Evolutionary conservation across 2,797 vertebrate species (phyloP).

Genomic region (Myotis findleyi): DNA sequence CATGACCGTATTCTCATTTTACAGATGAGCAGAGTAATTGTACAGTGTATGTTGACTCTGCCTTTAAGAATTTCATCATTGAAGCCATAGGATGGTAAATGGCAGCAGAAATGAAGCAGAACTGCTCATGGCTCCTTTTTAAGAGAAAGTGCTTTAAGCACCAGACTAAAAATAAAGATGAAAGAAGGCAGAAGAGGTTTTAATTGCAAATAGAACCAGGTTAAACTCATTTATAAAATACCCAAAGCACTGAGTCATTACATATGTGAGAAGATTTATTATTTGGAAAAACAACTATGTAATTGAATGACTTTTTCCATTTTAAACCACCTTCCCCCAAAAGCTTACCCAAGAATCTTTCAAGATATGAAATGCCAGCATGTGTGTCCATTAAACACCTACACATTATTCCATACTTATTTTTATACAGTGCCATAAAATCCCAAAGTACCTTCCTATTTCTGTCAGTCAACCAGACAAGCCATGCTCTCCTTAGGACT

Average conservation of each 20-base stretch:
- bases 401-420: background rate
- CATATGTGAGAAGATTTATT: background rate
- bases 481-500: background rate
- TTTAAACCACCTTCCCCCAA: background rate
- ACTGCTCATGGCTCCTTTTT: background rate
- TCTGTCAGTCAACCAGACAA: background rate
- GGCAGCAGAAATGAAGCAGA: background rate
- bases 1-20: background rate
- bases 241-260: constrained; percentile 1
- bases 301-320: background rate
- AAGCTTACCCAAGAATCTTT: background rate
- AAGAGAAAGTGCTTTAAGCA: background rate
- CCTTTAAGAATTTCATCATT: background rate
- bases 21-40: constrained; percentile 1
- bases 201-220: background rate
- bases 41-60: background rate
- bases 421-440: background rate
- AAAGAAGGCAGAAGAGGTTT: constrained; percentile 26
- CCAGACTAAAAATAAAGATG: background rate
- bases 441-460: background rate
- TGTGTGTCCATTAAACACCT: background rate
- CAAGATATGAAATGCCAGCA: background rate
- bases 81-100: background rate
- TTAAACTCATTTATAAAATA: constrained; percentile 12
- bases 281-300: background rate